Conservation (phyloP, 2,797 vertebrate genomes). For the Betta splendens region DNA sequence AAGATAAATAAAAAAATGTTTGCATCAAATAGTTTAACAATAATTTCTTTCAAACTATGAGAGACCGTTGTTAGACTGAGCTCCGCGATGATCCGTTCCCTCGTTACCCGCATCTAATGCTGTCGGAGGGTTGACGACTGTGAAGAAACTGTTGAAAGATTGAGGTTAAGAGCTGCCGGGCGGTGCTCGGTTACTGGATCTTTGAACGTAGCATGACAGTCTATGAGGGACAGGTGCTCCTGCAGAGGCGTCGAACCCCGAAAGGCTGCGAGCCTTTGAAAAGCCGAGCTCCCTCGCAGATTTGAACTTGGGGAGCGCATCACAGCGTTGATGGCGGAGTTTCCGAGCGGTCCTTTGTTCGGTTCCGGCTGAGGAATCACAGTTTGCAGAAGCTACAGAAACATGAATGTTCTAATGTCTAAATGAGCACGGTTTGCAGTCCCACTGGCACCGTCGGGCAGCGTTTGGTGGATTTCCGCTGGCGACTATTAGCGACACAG, state of each 20-base stretch:
- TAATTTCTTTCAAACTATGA: slow-evolving; percentile 4
- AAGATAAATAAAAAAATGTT: too few relatives aligned
- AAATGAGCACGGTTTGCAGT: not conserved
- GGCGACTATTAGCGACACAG: slow-evolving; percentile 1
- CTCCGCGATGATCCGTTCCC: slow-evolving; percentile 44
- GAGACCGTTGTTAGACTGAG: slow-evolving; percentile 14
- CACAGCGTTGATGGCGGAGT: slow-evolving; percentile 19
- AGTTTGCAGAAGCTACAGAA: slow-evolving; percentile 1
- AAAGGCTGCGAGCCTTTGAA: slow-evolving; percentile 49
- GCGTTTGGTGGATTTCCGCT: slow-evolving; percentile 4
- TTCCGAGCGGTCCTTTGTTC: slow-evolving; percentile 46
- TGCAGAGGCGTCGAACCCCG: slow-evolving; percentile 45
- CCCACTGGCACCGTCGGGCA: not conserved
- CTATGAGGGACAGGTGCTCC: slow-evolving; percentile 63
- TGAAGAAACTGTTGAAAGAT: slow-evolving; percentile 70
- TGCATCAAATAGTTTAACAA: too few relatives aligned
- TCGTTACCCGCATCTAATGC: slow-evolving; percentile 50
- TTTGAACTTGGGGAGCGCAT: slow-evolving; percentile 35
- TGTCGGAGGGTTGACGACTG: slow-evolving; percentile 48
- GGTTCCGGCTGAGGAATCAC: not conserved
- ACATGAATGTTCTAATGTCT: not conserved
- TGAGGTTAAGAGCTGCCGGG: slow-evolving; percentile 75
- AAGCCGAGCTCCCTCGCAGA: slow-evolving; percentile 50
- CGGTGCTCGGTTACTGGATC: slow-evolving; percentile 49
- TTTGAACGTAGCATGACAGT: slow-evolving; percentile 55